Evolutionary conservation across 2,888 invertebrate species (phyloP).

Genomic region (Chirona hameri): DNA sequence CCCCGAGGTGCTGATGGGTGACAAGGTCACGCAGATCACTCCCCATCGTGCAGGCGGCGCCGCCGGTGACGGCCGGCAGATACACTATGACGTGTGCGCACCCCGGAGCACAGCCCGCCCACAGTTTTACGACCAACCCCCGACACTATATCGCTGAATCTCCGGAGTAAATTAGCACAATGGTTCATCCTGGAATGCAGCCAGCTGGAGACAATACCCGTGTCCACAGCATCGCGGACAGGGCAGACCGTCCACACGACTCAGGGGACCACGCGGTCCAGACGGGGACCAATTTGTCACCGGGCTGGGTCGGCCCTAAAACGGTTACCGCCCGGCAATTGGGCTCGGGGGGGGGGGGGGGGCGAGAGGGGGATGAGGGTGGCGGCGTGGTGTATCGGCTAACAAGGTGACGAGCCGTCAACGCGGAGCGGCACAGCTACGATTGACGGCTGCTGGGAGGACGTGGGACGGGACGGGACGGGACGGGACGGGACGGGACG

Average conservation of each 20-base stretch:
- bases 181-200: neutral
- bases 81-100: no score
- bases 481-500: no score
- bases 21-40: no score
- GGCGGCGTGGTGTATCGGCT: neutral
- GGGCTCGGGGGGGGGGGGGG: neutral
- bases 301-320: neutral
- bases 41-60: no score
- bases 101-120: neutral
- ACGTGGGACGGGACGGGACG: no score
- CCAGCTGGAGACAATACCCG: neutral
- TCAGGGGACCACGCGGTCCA: neutral
- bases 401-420: neutral
- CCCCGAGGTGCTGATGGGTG: no score
- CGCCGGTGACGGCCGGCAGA: no score
- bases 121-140: neutral
- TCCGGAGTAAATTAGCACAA: no score
- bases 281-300: slow-evolving; percentile 1
- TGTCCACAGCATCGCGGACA: neutral
- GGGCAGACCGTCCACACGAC: neutral
- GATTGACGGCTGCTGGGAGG: neutral
- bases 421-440: neutral
- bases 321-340: neutral
- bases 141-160: neutral
- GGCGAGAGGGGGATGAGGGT: neutral